phyloP scores from a whole-genome alignment of 2,888 invertebrate genomes.

The Eueremaeus valkanovi region DNA sequence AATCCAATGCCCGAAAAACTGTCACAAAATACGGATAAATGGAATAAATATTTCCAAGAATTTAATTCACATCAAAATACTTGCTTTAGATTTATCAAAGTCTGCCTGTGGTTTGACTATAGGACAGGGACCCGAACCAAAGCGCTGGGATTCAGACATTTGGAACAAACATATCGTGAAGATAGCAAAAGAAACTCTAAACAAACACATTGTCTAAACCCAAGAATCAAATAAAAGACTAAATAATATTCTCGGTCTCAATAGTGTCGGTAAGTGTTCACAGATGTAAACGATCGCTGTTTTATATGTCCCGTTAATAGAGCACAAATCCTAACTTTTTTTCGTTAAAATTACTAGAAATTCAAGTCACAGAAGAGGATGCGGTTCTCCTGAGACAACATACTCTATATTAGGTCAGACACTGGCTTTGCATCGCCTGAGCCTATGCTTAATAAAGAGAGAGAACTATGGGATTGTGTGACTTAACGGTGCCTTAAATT shows the following conservation, averaged over 20 bases:
- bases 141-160: constrained; percentile 34
- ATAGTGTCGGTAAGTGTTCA: constrained; percentile 8
- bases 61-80: neutral
- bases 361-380: constrained; percentile 36
- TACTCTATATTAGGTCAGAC: neutral
- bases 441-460: too few relatives aligned
- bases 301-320: constrained; percentile 29
- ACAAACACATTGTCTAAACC: neutral
- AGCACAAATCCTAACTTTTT: constrained; percentile 27
- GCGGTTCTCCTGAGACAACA: too few relatives aligned
- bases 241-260: neutral
- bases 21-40: neutral
- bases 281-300: neutral
- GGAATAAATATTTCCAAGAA: neutral
- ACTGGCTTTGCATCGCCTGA: too few relatives aligned
- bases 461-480: too few relatives aligned
- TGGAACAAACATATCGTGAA: neutral
- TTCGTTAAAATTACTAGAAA: constrained; percentile 30
- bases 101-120: constrained; percentile 38
- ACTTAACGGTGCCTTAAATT: too few relatives aligned
- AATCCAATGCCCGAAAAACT: constrained; percentile 45
- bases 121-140: constrained; percentile 43
- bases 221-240: constrained; percentile 6
- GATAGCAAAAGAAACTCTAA: neutral
- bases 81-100: constrained; percentile 42